Conservation (phyloP, 2,888 invertebrate genomes). For the Rhagophthalmus giganteus region DNA sequence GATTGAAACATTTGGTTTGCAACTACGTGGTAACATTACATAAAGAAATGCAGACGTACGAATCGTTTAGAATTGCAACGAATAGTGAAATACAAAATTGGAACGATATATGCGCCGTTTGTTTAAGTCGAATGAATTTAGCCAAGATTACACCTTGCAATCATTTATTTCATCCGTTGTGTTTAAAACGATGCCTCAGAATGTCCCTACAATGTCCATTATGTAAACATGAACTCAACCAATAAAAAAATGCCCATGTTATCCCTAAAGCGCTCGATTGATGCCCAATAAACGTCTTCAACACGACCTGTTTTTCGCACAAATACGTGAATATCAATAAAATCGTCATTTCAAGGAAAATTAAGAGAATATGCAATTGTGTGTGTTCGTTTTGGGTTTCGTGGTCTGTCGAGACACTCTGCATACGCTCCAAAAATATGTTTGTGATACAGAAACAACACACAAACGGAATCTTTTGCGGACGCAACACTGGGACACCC, state of each 20-base stretch:
- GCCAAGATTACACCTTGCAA: conserved; percentile 79
- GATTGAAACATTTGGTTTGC: conserved; percentile 47
- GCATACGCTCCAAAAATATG: no score
- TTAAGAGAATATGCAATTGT: no score
- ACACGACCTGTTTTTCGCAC: no score
- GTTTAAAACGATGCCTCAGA: conserved; percentile 71
- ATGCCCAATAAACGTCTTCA: no score
- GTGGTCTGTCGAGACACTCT: no score
- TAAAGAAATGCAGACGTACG: conserved; percentile 45
- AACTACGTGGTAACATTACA: conserved; percentile 47
- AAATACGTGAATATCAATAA: no score
- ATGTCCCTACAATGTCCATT: conserved; percentile 72
- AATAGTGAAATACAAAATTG: conserved; percentile 66
- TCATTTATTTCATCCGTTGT: conserved; percentile 78
- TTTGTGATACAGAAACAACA: no score
- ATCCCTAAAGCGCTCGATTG: no score
- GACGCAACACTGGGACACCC: no score
- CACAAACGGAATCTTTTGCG: no score
- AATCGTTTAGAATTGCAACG: conserved; percentile 60
- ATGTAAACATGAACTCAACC: conserved; percentile 61
- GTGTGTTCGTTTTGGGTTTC: no score
- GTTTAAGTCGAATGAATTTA: conserved; percentile 68
- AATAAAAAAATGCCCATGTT: conserved; percentile 22
- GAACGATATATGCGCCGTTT: conserved; percentile 79
- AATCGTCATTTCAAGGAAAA: no score